Evolutionary conservation across 2,113 vertebrate species (phyloP), one percentile per base, ranked within the genome.

Genomic region (Tylochromis polylepis): DNA sequence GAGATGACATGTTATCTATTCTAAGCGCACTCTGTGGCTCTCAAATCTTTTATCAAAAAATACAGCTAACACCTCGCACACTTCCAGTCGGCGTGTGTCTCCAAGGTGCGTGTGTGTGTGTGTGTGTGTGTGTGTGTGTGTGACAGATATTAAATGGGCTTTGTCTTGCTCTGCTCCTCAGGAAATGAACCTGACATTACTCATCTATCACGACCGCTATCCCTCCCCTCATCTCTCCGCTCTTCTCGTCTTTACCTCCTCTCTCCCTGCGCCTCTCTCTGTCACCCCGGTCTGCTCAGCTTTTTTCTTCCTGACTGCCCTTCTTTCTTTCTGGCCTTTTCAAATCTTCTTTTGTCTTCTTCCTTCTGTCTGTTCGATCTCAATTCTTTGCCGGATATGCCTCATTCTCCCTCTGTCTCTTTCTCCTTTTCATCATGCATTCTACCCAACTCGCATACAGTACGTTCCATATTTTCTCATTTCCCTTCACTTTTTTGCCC

Each of bases 131-230:
- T 77, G 78, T 87, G 22, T 87, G 62, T 91, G 70, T 88, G 60
- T 84, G 91, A 88, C 83, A 72, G 85, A 89, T 92, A 89, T 93
- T 91, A 93, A 95, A 94, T 90, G 79, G 88, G 88, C 85, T 90
- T 89, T 90, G 92, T 95, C 92, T 93, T 93, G 79, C 90, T 84
- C 87, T 90, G 72, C 62, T 92, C 56, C 90, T 88, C 90, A 81
- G 91, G 94, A 95, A 94, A 94, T 95, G 77, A 93, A 92, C 86
- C 93, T 93, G 94, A 93, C 94, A 94, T 94, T 53, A 93, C 88
- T 88, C 93, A 92, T 95, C 93, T 86, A 89, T 95, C 92, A 94
- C 18, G 31, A 87, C 38, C 12, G 43, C 82, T 83, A 87, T 87
- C 86, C 81, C 75, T 82, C 82, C 77, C 56, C 51, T 82, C 81